phyloP scores from a whole-genome alignment of 2,888 invertebrate species.

The Watsonalla cultraria region DNA sequence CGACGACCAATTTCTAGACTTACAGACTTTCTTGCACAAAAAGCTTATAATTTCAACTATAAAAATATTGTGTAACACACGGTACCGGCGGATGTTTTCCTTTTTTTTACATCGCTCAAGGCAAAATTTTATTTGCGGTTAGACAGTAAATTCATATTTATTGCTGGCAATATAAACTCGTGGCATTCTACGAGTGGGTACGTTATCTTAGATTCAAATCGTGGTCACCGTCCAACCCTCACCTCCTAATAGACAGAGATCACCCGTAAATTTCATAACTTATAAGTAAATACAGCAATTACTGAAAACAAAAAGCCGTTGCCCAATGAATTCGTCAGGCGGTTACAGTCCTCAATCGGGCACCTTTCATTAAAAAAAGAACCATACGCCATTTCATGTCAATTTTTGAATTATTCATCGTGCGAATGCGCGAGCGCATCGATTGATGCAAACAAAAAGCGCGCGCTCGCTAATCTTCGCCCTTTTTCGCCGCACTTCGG shows the following conservation, averaged over 20 bases:
- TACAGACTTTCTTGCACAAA: slow-evolving; percentile 15
- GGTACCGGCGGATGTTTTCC: slow-evolving; percentile 10
- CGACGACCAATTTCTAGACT: slow-evolving; percentile 30
- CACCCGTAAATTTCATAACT: slow-evolving; percentile 37
- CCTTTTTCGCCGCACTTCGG: slow-evolving; percentile 63
- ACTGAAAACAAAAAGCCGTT: slow-evolving; percentile 71
- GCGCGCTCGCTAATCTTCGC: slow-evolving; percentile 76
- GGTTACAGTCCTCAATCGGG: slow-evolving; percentile 79
- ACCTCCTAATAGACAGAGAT: slow-evolving; percentile 8
- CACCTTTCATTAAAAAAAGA: slow-evolving; percentile 78
- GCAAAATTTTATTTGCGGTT: slow-evolving; percentile 67
- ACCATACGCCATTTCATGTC: slow-evolving; percentile 79
- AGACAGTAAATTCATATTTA: slow-evolving; percentile 58
- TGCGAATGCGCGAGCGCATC: slow-evolving; percentile 78
- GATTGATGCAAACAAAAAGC: slow-evolving; percentile 78
- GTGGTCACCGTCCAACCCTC: slow-evolving; percentile 4
- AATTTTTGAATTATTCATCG: slow-evolving; percentile 79
- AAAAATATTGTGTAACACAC: slow-evolving; percentile 29
- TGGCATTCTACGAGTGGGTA: slow-evolving; percentile 9
- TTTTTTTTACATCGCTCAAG: slow-evolving; percentile 33
- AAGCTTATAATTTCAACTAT: slow-evolving; percentile 16
- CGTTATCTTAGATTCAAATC: slow-evolving; percentile 17
- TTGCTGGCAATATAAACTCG: slow-evolving; percentile 37
- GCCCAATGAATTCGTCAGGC: slow-evolving; percentile 78
- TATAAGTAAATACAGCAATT: slow-evolving; percentile 71